Evolutionary conservation across 1,140 invertebrate species (phyloP).

Genomic region (Euborellia annulipes): DNA sequence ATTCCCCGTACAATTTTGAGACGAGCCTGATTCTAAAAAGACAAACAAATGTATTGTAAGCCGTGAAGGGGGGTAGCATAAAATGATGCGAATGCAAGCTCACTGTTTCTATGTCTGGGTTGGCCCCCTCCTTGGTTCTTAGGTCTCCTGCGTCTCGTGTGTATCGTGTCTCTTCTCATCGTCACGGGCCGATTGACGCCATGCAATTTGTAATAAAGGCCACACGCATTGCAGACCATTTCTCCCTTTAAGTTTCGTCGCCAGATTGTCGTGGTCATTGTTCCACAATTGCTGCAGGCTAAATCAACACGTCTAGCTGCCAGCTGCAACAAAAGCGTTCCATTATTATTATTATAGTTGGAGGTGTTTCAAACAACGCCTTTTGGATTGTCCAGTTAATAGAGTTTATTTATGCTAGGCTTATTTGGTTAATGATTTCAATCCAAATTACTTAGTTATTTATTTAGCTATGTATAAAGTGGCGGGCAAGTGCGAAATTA

Average conservation of each 20-base stretch:
- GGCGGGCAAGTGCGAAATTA: no score
- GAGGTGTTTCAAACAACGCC: slow-evolving; percentile 5
- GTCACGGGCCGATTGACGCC: slow-evolving; percentile 78
- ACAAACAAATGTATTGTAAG: no score
- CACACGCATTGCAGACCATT: slow-evolving; percentile 91
- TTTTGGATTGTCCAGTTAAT: slow-evolving; percentile 16
- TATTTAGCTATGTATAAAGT: no score
- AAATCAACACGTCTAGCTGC: slow-evolving; percentile 43
- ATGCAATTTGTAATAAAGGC: slow-evolving; percentile 85
- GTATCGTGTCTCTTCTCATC: slow-evolving; percentile 94
- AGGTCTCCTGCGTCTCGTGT: slow-evolving; percentile 82
- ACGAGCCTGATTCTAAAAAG: no score
- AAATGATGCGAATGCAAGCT: background rate
- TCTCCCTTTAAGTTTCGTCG: slow-evolving; percentile 74
- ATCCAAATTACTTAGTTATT: no score
- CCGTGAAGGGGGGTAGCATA: no score
- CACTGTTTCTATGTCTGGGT: slow-evolving; percentile 8
- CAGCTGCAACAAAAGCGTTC: slow-evolving; percentile 4
- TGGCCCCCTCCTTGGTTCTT: slow-evolving; percentile 34
- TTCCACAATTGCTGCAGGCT: slow-evolving; percentile 68
- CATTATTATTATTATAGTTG: slow-evolving; percentile 1
- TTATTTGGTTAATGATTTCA: no score
- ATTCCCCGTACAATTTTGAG: no score
- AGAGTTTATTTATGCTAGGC: no score
- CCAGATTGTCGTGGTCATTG: slow-evolving; percentile 85